These are phyloP conservation scores for Acestrorhynchus altus DNA, from an alignment of 2,797 vertebrate genomes.

Conservation along the genomic window DNA sequence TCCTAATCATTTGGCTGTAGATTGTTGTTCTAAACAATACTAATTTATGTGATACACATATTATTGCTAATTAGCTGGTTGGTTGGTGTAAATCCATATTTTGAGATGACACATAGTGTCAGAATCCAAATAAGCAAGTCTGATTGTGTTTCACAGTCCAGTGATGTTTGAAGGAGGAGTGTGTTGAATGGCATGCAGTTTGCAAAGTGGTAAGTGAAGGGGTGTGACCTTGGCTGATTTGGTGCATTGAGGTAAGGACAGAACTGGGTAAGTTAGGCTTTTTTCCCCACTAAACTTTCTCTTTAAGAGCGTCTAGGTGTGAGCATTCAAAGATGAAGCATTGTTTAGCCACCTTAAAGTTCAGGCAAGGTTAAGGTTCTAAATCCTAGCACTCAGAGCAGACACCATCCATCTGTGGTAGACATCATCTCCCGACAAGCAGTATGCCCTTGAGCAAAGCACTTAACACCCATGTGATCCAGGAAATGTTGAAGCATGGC, in stretches of 20 bases:
- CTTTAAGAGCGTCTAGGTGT: background rate
- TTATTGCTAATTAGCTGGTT: no score
- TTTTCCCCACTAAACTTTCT: background rate
- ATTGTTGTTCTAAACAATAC: no score
- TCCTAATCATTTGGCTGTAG: no score
- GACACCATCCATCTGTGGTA: background rate
- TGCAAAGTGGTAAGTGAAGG: background rate
- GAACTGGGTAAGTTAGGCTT: background rate
- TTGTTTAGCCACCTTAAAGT: constrained; percentile 19
- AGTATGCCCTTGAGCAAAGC: constrained; percentile 8
- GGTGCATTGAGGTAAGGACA: background rate
- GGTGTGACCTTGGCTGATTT: background rate
- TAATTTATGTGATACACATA: no score
- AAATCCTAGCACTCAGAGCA: background rate
- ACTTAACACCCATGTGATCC: background rate
- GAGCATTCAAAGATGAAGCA: background rate
- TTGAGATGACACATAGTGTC: no score
- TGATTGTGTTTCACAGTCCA: no score
- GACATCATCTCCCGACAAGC: background rate
- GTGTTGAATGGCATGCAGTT: no score
- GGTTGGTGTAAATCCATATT: no score
- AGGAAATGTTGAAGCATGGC: background rate
- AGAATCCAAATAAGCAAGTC: no score
- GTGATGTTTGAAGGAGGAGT: no score
- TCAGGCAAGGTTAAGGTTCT: constrained; percentile 35